Conservation (phyloP, 1,140 invertebrate species). For the Pseudobourletiella spinata region DNA sequence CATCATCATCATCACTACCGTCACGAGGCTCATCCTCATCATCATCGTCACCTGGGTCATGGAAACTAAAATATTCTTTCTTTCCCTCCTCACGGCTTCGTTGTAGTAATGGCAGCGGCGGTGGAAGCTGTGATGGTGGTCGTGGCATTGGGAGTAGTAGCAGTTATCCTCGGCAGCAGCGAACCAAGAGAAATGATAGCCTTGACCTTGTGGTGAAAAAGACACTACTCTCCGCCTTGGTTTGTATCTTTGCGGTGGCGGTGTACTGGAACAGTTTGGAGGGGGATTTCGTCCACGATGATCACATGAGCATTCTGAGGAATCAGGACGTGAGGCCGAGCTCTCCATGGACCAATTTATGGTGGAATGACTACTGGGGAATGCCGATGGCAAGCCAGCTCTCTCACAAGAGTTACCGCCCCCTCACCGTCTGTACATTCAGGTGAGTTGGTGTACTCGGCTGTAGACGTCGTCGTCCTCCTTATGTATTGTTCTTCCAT, state of each 20-base stretch:
- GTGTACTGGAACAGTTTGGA: slow-evolving; percentile 46
- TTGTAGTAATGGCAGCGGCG: not conserved
- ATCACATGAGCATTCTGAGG: slow-evolving; percentile 48
- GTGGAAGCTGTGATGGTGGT: no score
- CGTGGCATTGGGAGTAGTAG: no score
- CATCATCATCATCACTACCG: not conserved
- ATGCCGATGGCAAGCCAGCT: slow-evolving; percentile 47
- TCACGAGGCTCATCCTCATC: not conserved
- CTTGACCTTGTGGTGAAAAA: not conserved
- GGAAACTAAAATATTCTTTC: not conserved
- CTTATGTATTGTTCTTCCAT: no score
- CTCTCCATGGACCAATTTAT: slow-evolving; percentile 19
- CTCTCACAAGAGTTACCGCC: slow-evolving; percentile 46
- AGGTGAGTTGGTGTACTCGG: no score
- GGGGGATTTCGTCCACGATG: slow-evolving; percentile 53
- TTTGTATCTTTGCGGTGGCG: slow-evolving; percentile 32
- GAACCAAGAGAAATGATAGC: no score
- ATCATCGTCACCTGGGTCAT: not conserved
- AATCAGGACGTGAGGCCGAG: slow-evolving; percentile 46
- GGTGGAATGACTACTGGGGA: slow-evolving; percentile 52
- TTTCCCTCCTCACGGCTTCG: not conserved
- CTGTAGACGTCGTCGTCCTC: no score
- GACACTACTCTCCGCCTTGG: not conserved
- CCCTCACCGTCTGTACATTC: slow-evolving; percentile 45
- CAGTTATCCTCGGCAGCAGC: no score